A percentile compares a stretch with the other conserved stretches of the same genome.
phyloP scores from a whole-genome alignment of 2,888 invertebrate genomes.

The Tipula unca region DNA sequence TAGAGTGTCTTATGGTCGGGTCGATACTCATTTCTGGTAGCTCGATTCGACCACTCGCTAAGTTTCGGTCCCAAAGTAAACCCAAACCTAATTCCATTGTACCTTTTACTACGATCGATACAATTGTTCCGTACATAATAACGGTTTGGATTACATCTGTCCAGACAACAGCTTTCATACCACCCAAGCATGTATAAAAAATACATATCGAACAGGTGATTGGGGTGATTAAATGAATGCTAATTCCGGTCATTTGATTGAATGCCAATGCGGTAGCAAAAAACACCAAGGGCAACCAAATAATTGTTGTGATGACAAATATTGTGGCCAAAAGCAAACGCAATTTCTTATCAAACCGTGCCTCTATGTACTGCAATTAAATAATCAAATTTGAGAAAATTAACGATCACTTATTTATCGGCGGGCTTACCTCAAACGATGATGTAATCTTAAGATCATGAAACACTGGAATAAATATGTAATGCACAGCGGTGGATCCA shows the following conservation, averaged over 20 bases:
- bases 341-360: background rate
- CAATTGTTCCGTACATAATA: slow-evolving; percentile 51
- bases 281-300: background rate
- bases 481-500: background rate
- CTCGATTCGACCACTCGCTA: background rate
- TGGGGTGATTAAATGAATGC: background rate
- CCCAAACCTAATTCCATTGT: background rate
- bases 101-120: background rate
- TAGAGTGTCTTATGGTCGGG: background rate
- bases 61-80: background rate
- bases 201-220: background rate
- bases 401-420: background rate
- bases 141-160: slow-evolving; percentile 41
- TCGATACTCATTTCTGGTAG: background rate
- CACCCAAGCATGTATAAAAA: slow-evolving; percentile 15
- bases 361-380: background rate
- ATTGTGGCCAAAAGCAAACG: background rate
- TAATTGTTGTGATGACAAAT: slow-evolving; percentile 22
- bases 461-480: slow-evolving; percentile 14
- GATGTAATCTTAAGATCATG: background rate
- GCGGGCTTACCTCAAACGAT: background rate
- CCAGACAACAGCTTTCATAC: background rate
- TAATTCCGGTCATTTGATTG: background rate
- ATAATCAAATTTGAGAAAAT: background rate
- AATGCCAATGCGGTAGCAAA: background rate